A percentile compares a stretch with the other conserved stretches of the same genome.
Conservation (phyloP, 2,113 vertebrate species). For the Hystrix cristata region DNA sequence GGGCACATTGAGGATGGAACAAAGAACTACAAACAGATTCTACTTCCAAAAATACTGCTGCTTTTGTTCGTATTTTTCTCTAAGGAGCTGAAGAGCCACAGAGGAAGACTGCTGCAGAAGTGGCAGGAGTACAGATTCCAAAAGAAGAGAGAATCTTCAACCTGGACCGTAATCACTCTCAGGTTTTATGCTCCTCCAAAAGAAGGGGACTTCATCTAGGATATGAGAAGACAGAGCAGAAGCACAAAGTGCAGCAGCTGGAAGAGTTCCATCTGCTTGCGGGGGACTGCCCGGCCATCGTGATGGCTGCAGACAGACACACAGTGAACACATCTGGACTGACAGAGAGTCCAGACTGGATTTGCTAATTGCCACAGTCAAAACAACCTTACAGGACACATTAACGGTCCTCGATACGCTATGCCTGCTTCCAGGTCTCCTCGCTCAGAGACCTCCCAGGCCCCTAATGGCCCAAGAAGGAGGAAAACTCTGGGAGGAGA, state of each 20-base stretch:
- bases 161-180: not conserved
- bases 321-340: not conserved
- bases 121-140: not conserved
- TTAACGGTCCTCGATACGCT: not conserved
- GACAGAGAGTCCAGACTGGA: not conserved
- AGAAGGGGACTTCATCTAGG: not conserved
- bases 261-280: too few relatives aligned
- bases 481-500: not conserved
- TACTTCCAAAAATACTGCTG: not conserved
- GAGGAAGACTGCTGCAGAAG: not conserved
- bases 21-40: not conserved
- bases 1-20: not conserved
- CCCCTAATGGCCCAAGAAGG: rapidly evolving
- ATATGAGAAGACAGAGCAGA: not conserved
- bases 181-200: not conserved
- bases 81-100: not conserved
- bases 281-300: not conserved
- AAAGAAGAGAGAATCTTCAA: not conserved
- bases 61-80: not conserved
- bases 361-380: not conserved
- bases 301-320: not conserved
- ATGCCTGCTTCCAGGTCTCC: not conserved
- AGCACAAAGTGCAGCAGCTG: not conserved
- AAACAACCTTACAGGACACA: not conserved
- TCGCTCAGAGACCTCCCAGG: not conserved